Evolutionary conservation across 1,140 invertebrate genomes (phyloP), one percentile per base, ranked within the genome.

Genomic region (Brachionus rotundiformis): DNA sequence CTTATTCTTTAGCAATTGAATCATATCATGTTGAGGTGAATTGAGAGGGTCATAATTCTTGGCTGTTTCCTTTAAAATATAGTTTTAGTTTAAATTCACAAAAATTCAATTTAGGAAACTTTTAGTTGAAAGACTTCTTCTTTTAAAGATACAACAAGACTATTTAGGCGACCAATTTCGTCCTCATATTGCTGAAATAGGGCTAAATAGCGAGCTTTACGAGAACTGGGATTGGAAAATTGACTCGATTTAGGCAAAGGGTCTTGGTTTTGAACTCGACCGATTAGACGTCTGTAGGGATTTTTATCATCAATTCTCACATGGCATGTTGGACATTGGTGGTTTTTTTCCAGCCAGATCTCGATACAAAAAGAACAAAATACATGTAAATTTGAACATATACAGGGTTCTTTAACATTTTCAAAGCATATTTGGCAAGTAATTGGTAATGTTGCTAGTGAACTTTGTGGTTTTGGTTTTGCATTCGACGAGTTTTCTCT

Each of bases 341-440:
- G 83, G 71, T 85, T 88, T 77, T 85, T 85, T 76, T 86, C 76
- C 23, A 87, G 82, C 87, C 87, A 88, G n/a, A 87, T 83, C 49
- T 87, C 84, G 83, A 88, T 84, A 82, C 87, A 88, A 10, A 81
- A 68, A 1, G 82, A 77, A 83, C 87, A 88, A 82, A 87, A 88
- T 2, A 86, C 86, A 85, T 88, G 87, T 68, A 86, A 83, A 82
- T 87, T 88, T 23, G 86, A 84, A 82, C 87, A 88, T 41, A 86
- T 77, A 61, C 76, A 79, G 11, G 76, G 76, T 33, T 79, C 76
- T 63, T 79, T 79, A 13, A 79, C 76, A 36, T 79, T 79, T 39
- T 49, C 76, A 25, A 79, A 49, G 36, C 76, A 79, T 10, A 79
- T 79, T 54, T 79, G 76, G 47, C 76, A 79, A 7, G 47, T 79